Percentiles rank a stretch among this genome's conserved stretches.
These are phyloP conservation scores for Trachemys scripta DNA, from an alignment of 2,113 vertebrate species.

Conservation along the genomic window DNA sequence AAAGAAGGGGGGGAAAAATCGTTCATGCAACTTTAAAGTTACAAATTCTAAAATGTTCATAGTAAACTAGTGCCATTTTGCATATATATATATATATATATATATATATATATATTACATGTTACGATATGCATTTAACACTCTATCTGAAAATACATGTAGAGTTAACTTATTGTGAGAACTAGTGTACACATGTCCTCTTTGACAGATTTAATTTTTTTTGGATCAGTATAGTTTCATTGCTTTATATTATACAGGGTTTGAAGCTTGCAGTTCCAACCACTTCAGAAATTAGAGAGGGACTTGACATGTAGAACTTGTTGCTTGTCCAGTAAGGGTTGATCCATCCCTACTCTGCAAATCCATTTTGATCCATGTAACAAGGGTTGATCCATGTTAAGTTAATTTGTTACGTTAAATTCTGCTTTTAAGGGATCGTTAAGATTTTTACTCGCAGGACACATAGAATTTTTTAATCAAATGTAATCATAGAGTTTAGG, in stretches of 20 bases:
- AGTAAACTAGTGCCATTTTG: background rate
- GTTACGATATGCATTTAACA: no score
- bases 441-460: no score
- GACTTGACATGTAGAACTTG: background rate
- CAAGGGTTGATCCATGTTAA: background rate
- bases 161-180: no score
- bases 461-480: no score
- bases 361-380: background rate
- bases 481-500: no score
- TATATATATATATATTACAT: background rate
- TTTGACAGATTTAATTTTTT: accelerated
- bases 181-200: accelerated
- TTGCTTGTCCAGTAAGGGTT: no score
- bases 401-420: background rate
- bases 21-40: background rate
- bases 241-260: background rate
- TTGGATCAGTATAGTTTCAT: background rate
- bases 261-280: background rate
- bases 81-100: background rate
- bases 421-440: no score
- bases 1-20: background rate
- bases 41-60: background rate
- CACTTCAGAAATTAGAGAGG: background rate
- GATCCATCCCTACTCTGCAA: background rate
- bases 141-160: no score